Conservation (phyloP, 2,888 invertebrate genomes). For the Dryobotodes eremita region DNA sequence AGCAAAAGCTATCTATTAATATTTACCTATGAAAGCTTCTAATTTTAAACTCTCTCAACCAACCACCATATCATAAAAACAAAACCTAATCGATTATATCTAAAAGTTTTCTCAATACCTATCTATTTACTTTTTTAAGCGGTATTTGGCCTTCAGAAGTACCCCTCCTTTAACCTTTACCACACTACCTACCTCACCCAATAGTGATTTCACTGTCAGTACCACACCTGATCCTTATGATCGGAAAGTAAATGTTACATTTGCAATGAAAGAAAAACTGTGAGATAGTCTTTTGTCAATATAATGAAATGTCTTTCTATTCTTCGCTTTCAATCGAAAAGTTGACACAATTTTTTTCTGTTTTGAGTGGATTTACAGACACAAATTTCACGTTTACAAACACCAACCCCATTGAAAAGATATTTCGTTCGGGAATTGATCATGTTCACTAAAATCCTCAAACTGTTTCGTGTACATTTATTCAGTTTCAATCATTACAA, state of each 20-base stretch:
- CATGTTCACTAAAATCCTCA: neutral
- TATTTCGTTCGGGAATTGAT: neutral
- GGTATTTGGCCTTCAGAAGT: too few species aligned
- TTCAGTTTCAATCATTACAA: too few species aligned
- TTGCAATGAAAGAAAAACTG: neutral
- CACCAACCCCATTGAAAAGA: neutral
- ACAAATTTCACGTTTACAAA: neutral
- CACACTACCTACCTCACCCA: neutral
- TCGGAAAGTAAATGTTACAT: neutral
- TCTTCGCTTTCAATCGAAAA: neutral
- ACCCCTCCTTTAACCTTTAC: neutral
- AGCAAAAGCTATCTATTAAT: too few species aligned
- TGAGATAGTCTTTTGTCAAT: neutral
- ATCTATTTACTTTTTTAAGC: too few species aligned
- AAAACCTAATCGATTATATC: too few species aligned
- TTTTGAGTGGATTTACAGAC: neutral
- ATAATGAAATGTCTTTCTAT: neutral
- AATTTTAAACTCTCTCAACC: too few species aligned
- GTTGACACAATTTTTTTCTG: neutral
- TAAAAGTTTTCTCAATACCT: too few species aligned
- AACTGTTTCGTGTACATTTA: neutral
- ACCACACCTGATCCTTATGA: conserved; percentile 14
- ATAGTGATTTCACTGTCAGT: conserved; percentile 20
- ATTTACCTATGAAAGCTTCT: too few species aligned
- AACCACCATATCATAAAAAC: too few species aligned